Percentiles rank a stretch among this genome's conserved stretches.
Evolutionary conservation across 2,797 vertebrate genomes (phyloP).

Genomic region (Poeciliopsis gracilis): DNA sequence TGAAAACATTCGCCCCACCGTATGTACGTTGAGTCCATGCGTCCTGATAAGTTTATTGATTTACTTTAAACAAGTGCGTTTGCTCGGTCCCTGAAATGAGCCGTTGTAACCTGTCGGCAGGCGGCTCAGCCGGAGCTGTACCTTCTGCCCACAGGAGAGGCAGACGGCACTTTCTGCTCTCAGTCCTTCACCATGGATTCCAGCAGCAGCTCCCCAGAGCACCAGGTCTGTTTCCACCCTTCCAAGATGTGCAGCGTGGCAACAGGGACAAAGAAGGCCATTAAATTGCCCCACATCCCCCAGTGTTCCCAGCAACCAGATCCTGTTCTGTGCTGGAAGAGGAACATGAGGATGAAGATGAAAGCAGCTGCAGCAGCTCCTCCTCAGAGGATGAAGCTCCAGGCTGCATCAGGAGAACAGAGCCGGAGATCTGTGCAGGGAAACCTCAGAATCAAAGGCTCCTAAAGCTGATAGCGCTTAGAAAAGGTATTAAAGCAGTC

Average conservation of each 20-base stretch:
- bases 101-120: constrained; percentile 62
- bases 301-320: constrained; percentile 67
- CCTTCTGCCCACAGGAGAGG: constrained; percentile 82
- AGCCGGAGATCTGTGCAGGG: constrained; percentile 25
- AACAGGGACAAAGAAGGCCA: constrained; percentile 70
- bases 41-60: background rate
- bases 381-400: constrained; percentile 61
- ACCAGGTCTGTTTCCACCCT: constrained; percentile 61
- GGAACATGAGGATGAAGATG: constrained; percentile 62
- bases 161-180: constrained; percentile 79
- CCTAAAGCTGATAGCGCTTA: constrained; percentile 37
- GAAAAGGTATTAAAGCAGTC: constrained; percentile 53
- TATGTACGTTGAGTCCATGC: constrained; percentile 82
- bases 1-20: constrained; percentile 90
- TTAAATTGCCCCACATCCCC: constrained; percentile 77
- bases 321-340: constrained; percentile 64
- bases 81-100: background rate
- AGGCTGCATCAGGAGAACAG: constrained; percentile 57
- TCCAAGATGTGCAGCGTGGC: constrained; percentile 62
- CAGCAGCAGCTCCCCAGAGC: constrained; percentile 69
- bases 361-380: constrained; percentile 63
- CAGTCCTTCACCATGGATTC: constrained; percentile 77
- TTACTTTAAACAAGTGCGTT: background rate
- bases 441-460: constrained; percentile 35
- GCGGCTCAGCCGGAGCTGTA: constrained; percentile 91